Evolutionary conservation across 2,797 vertebrate species (phyloP).

Genomic region (Rhinella marina): DNA sequence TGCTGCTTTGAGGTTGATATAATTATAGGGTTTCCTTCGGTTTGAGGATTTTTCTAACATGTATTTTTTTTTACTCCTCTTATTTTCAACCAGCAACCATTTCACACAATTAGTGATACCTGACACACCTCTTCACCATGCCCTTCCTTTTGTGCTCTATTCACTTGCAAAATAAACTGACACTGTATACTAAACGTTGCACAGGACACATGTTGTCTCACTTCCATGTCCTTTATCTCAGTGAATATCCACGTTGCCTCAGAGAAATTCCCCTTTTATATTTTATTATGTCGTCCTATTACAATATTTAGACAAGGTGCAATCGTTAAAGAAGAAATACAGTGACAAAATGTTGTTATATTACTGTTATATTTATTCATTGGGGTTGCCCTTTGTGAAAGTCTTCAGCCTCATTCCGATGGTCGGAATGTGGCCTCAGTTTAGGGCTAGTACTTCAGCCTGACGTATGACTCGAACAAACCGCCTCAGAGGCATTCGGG

Average conservation of each 20-base stretch:
- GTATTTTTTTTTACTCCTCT: neutral
- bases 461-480: too few relatives aligned
- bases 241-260: neutral
- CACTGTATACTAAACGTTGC: constrained; percentile 17
- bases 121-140: neutral
- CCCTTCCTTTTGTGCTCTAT: neutral
- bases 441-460: too few relatives aligned
- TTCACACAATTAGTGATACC: constrained; percentile 29
- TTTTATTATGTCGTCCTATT: too few relatives aligned
- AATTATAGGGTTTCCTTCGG: constrained; percentile 13
- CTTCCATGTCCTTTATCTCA: neutral
- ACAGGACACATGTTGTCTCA: neutral
- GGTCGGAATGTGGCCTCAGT: too few relatives aligned
- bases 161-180: constrained; percentile 43
- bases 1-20: constrained; percentile 11
- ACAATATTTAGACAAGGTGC: too few relatives aligned
- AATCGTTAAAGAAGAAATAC: too few relatives aligned
- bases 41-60: constrained; percentile 3
- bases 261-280: too few relatives aligned
- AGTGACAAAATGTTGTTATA: too few relatives aligned
- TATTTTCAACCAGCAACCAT: neutral
- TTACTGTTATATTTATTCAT: too few relatives aligned
- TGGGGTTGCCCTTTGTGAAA: too few relatives aligned
- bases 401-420: too few relatives aligned
- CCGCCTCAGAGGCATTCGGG: too few relatives aligned